These are phyloP conservation scores for Hemitrygon akajei DNA, from an alignment of 2,797 vertebrate species.

Conservation along the genomic window DNA sequence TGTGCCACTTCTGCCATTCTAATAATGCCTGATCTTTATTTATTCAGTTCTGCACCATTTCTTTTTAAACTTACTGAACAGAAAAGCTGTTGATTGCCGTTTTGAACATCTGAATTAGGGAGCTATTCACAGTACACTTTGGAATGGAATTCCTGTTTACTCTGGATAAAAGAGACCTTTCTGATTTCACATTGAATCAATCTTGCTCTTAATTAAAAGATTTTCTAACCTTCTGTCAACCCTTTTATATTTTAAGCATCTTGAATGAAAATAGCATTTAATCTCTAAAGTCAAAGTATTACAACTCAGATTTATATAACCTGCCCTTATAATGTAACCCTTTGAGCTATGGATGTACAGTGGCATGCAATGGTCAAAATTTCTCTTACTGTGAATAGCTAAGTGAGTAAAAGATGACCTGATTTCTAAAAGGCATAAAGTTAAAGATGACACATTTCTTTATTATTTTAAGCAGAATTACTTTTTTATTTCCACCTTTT, in stretches of 20 bases:
- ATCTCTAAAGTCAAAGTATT: neutral
- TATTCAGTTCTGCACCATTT: neutral
- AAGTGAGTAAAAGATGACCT: too few species aligned
- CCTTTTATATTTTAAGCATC: neutral
- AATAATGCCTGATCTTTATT: neutral
- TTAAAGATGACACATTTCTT: too few species aligned
- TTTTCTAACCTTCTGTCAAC: neutral
- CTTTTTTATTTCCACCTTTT: too few species aligned
- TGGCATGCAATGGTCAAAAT: too few species aligned
- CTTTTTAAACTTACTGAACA: neutral
- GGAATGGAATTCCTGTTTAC: neutral
- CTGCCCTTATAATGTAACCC: neutral
- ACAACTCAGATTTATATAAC: neutral
- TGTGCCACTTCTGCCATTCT: neutral
- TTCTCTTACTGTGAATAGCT: too few species aligned
- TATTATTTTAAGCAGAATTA: too few species aligned
- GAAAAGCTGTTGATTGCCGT: neutral
- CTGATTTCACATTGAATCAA: neutral
- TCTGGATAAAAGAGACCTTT: too few species aligned
- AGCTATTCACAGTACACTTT: neutral
- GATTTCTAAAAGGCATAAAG: too few species aligned
- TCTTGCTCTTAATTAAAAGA: neutral
- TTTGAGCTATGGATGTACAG: too few species aligned
- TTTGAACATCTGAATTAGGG: neutral
- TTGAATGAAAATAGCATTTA: neutral